Base-by-base conservation (phyloP, 2,888 invertebrate species). In the Ligdia adustata region DNA sequence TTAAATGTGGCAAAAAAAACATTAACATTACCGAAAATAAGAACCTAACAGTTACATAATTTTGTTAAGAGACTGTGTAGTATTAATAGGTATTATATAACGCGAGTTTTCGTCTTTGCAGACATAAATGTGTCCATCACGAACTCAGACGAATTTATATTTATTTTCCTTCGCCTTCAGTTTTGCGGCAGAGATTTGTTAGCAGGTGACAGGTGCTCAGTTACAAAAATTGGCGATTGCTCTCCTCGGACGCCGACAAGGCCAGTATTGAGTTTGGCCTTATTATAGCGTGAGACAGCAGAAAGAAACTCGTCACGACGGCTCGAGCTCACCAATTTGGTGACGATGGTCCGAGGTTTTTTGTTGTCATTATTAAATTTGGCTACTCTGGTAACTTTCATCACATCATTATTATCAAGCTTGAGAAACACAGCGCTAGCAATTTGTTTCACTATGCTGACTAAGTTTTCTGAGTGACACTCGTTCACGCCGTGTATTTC, bases 101-200 rank as follows among this genome's bases (percentile, higher is more conserved):
- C 26, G 27, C 3, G 27, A 27, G 27, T 27, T 27, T 27, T 27
- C 27, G 12, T 27, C 27, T 27, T 27, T 27, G 11, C 27, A 2
- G 4, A 27, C 27, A 12, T 27, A 27, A 6, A 27, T 26, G 26
- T 26, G 9, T 26, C 26, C 26, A 5, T 26, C 26, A 5, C 26
- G 26, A 9, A 26, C 26, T 12, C 27, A 27, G 12, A 27, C 27
- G 12, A 27, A 27, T 27, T 27, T 27, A 12, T 27, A 27, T 6
- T 27, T 27, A 11, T 27, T 27, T 11, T 27, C 27, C 27, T 27
- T 27, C 11, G 12, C 12, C 12, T 12, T 27, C 6, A 27, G 27
- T 6, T 12, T 4, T 3, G 27, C 11, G 2, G 27, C 27, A 27
- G 27, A 3, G 27, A 3, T 11, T 27, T 18, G 6, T 18, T 18